Evolutionary conservation across 2,888 invertebrate genomes (phyloP), one percentile per base, ranked within the genome.

Genomic region (Chaetoderma sp.): DNA sequence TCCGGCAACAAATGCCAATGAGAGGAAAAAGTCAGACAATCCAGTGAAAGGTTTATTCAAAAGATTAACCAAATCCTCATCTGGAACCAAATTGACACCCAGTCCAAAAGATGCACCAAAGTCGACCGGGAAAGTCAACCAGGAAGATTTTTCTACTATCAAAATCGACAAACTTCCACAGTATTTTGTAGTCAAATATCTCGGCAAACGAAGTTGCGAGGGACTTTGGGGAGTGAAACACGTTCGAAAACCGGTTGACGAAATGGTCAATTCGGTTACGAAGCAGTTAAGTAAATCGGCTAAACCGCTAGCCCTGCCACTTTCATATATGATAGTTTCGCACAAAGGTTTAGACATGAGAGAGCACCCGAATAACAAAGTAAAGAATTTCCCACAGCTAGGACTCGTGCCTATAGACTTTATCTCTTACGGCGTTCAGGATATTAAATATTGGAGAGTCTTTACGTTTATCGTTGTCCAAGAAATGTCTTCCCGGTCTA

Each of bases 351-450:
- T 85, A 13, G 79, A 81, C 63, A 65, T 82, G 18, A 68, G 77
- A 6, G 77, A 78, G 32, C 86, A 85, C 70, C 71, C 73, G 32
- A 58, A 73, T n/a, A 85, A 82, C 69, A 80, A 65, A 45, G 72
- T 78, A 13, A 70, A 71, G 30, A 68, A 71, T 13, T 18, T 52
- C 16, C 72, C 80, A 4, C 63, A 68, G 1, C 63, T 57, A 4
- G 81, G 80, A 2, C 61, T 80, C 13, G 71, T 83, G 8, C 83
- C 86, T 0, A 81, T 86, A 18, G 81, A 85, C 69, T 83, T 83
- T 64, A 83, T 86, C 27, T 85, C 86, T 0, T 86, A 86, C 73
- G 85, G 83, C 25, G 84, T 84, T 5, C 86, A 86, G 71, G 85
- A 86, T 64, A 77, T 81, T 60, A 81, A 81, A 59, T 85, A 79